Percentiles rank a stretch among this genome's conserved stretches.
These are phyloP conservation scores for Rhinoderma darwinii DNA, from an alignment of 2,113 vertebrate species.

Conservation along the genomic window DNA sequence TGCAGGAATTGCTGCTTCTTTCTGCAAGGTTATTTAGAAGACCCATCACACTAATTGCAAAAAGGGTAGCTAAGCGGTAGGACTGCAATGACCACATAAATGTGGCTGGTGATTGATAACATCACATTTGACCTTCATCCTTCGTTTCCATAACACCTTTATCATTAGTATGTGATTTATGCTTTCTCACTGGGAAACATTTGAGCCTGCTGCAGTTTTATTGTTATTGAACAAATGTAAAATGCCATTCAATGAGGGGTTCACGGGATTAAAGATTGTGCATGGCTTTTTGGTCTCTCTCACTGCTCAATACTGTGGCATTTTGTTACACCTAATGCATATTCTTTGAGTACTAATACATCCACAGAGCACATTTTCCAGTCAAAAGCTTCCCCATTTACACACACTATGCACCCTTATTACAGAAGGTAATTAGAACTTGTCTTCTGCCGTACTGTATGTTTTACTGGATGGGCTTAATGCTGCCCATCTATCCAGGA, in stretches of 20 bases:
- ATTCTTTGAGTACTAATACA: constrained; percentile 33
- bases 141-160: constrained; percentile 59
- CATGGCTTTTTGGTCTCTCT: constrained; percentile 37
- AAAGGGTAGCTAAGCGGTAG: constrained; percentile 54
- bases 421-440: constrained; percentile 43
- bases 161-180: constrained; percentile 60
- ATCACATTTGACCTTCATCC: constrained; percentile 56
- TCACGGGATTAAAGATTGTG: constrained; percentile 36
- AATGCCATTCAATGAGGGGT: constrained; percentile 52
- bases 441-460: constrained; percentile 43
- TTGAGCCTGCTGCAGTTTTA: constrained; percentile 47
- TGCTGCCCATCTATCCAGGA: constrained; percentile 35
- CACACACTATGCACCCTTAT: constrained; percentile 22
- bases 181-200: constrained; percentile 57
- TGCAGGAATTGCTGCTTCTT: constrained; percentile 14
- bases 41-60: constrained; percentile 54
- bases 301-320: constrained; percentile 48
- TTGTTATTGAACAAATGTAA: constrained; percentile 59
- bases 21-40: constrained; percentile 53
- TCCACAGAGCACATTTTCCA: constrained; percentile 35
- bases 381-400: constrained; percentile 23
- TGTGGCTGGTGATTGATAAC: constrained; percentile 57
- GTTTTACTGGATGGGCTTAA: constrained; percentile 49
- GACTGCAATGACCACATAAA: constrained; percentile 54
- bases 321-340: constrained; percentile 39